Evolutionary conservation across 2,113 vertebrate species (phyloP).

Genomic region (Heloderma charlesbogerti): DNA sequence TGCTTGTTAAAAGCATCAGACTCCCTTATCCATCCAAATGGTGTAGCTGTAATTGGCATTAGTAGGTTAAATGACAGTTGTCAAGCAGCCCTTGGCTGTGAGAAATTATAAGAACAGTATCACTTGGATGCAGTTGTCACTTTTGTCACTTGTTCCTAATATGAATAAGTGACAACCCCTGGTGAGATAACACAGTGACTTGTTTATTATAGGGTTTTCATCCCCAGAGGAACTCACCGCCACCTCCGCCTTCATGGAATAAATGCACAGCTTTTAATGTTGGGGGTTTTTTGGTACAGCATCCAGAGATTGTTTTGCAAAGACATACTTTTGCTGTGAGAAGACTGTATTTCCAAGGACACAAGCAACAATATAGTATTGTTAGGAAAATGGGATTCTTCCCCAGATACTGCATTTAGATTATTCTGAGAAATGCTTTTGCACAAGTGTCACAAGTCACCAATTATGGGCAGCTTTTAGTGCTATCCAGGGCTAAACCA

Average conservation of each 20-base stretch:
- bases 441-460: background rate
- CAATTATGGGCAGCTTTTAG: background rate
- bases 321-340: background rate
- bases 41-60: conserved; percentile 3
- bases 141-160: conserved; percentile 1
- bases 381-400: background rate
- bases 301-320: background rate
- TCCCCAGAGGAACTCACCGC: background rate
- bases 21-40: background rate
- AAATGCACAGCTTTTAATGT: background rate
- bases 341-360: background rate
- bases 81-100: background rate
- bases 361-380: background rate
- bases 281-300: background rate
- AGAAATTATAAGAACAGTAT: background rate
- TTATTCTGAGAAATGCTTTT: background rate
- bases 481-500: too few species aligned
- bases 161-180: background rate
- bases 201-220: background rate
- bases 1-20: background rate
- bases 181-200: background rate
- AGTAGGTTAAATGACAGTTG: conserved; percentile 3
- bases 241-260: background rate
- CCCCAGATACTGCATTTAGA: too few species aligned
- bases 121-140: background rate